These are phyloP conservation scores for Zeuzera pyrina DNA, from an alignment of 2,888 invertebrate species.

Conservation along the genomic window DNA sequence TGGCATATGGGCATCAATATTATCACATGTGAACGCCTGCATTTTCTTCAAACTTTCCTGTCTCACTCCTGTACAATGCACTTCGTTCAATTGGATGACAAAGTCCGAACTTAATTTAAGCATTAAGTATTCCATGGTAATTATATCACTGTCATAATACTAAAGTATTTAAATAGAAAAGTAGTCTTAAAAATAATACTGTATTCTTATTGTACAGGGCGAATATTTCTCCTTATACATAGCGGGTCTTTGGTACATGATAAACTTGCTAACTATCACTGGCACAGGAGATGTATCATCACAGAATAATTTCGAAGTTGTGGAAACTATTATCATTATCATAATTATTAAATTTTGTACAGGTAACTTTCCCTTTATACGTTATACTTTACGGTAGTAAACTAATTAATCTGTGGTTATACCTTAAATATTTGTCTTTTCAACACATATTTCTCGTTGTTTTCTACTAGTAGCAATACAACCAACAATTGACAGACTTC, in stretches of 20 bases:
- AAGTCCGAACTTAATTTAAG: slow-evolving; percentile 49
- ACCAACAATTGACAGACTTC: too few relatives aligned
- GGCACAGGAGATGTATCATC: slow-evolving; percentile 67
- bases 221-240: slow-evolving; percentile 55
- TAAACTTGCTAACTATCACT: slow-evolving; percentile 64
- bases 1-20: slow-evolving; percentile 57
- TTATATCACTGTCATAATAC: too few relatives aligned
- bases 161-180: neutral
- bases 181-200: neutral
- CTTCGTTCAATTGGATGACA: slow-evolving; percentile 56
- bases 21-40: slow-evolving; percentile 63
- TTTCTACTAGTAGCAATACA: too few relatives aligned
- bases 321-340: slow-evolving; percentile 58
- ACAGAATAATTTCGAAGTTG: slow-evolving; percentile 57
- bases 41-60: slow-evolving; percentile 65
- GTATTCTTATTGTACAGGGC: slow-evolving; percentile 28
- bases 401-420: too few relatives aligned
- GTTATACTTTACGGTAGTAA: too few relatives aligned
- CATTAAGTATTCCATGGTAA: slow-evolving; percentile 45
- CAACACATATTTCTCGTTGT: too few relatives aligned
- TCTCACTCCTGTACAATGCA: slow-evolving; percentile 53
- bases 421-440: too few relatives aligned
- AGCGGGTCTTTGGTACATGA: slow-evolving; percentile 62
- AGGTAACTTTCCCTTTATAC: slow-evolving; percentile 46
- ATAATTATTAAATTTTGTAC: slow-evolving; percentile 66